Base-by-base conservation (phyloP, 2,797 vertebrate genomes). In the Tarsius wallacei region DNA sequence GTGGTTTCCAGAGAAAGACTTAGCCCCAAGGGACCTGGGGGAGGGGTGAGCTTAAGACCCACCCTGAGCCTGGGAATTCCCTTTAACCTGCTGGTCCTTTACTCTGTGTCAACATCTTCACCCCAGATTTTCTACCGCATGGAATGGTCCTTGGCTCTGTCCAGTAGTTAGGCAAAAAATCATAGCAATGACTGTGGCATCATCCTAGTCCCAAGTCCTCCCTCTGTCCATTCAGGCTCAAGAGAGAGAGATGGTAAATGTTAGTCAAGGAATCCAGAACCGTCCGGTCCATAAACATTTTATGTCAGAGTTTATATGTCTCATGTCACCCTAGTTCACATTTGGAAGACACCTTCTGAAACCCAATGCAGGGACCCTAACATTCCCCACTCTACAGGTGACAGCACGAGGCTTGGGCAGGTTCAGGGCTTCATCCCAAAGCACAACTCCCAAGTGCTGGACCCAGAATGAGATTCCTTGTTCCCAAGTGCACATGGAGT, bases 381-480 rank as follows among this genome's bases (percentile, higher is more conserved):
- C 12, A 70, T 42, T 42, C 28, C 42, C 31, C n/a, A 15, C 64
- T 66, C 64, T n/a, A 10, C 31, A 13, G 13, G 19, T 11, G 14
- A 55, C 5, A 86, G 22, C n/a, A 36, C 1, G 28, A 64, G 24
- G 12, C 36, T 7, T 49, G 31, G 22, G 33, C 49, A 53, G 49
- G 4, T 28, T 0, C 22, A 26, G 4, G 11, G 2, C 3, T 4
- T 2, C 33, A 7, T 16, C 36, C n/a, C 5, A 55, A 31, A 17
- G 2, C 83, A 28, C 8, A 19, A n/a, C 9, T 36, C 68, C 51
- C 70, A 0, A 70, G 8, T 17, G 14, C 31, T 66, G 17, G 31
- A 26, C 15, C 42, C 26, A 55, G 28, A 19, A 36, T 28, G 24
- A 12, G 28, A 55, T 7, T 36, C n/a, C 21, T 85, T 24, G 31